Evolutionary conservation across 53 echinoderm and acorn worm species (phyloP), one percentile per base, ranked within the genome.

Genomic region (Mesocentrotus franciscanus): DNA sequence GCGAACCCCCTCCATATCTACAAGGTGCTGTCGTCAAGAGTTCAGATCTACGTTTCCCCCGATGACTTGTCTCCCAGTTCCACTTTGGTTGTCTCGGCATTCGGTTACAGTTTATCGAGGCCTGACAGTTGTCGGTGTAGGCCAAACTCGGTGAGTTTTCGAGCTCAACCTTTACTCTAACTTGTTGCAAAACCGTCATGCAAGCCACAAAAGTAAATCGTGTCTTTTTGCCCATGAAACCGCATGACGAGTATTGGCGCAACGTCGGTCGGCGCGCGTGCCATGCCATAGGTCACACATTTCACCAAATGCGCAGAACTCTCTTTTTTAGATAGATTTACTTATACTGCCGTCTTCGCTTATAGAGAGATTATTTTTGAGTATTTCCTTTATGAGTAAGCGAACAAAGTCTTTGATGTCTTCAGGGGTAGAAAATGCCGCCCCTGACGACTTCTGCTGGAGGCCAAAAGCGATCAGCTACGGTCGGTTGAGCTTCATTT

Each of bases 401-500:
- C n/a, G 11, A 20, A 81, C 81, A 39, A 81, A 36, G 22, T 81
- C 81, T 81, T 29, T 59, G 33, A 64, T 91, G 35, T 91, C 91
- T 91, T 91, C 22, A 24, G 92, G 74, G 92, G 68, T 8, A 60
- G 94, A 81, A 93, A 93, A 58, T 81, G 83, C 81, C 79, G 94
- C 94, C 94, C 93, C 94, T 78, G 94, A 81, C 94, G 94, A 93
- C 87, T 85, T 68, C 66, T 29, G 95, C 95, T 94, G 64, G 95
- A 66, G 95, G 95, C 95, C 66, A 85, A 66, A 85, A 85, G 95
- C 87, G 95, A 94, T 85, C 85, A 94, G 66, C 34, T 71, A 94
- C 71, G 95, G 64, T 94, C 87, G 95, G 95, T 85, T 94, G 95
- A 85, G 95, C 95, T 94, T 94, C 95, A 94, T 94, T 94, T 85